Percentiles rank a stretch among this genome's conserved stretches.
These are phyloP conservation scores for Neuroterus valhalla DNA, from an alignment of 1,140 invertebrate genomes.

Conservation along the genomic window DNA sequence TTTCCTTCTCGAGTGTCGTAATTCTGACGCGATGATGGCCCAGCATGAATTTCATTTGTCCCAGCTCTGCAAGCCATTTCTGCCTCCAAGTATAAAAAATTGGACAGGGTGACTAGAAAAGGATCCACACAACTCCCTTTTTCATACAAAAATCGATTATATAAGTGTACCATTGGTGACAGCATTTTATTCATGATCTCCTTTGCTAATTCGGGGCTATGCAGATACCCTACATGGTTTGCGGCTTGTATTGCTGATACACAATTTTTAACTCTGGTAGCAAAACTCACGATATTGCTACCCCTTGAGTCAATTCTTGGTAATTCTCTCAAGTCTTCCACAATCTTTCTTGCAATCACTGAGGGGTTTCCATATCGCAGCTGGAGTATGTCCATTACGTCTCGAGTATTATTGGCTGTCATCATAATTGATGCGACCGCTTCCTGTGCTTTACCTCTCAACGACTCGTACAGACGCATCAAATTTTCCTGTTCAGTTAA, in stretches of 20 bases:
- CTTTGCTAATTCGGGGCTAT: constrained; percentile 38
- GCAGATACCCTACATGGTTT: constrained; percentile 39
- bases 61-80: no score
- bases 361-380: constrained; percentile 38
- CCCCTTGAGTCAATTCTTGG: constrained; percentile 22
- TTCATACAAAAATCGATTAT: no score
- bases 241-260: constrained; percentile 42
- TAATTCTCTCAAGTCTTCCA: constrained; percentile 28
- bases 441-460: constrained; percentile 33
- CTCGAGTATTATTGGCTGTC: constrained; percentile 27
- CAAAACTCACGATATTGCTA: constrained; percentile 36
- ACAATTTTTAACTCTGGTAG: constrained; percentile 44
- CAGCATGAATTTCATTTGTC: no score
- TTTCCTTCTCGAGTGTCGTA: no score
- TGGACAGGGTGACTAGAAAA: no score
- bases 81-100: no score
- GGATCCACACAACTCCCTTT: no score
- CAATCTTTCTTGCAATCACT: constrained; percentile 6
- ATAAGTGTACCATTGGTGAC: background rate
- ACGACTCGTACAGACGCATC: constrained; percentile 1
- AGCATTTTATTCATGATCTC: background rate
- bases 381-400: background rate
- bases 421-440: constrained; percentile 38
- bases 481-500: constrained; percentile 34
- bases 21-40: no score